phyloP scores from a whole-genome alignment of 2,888 invertebrate genomes.

The Cataglyphis albicans region DNA sequence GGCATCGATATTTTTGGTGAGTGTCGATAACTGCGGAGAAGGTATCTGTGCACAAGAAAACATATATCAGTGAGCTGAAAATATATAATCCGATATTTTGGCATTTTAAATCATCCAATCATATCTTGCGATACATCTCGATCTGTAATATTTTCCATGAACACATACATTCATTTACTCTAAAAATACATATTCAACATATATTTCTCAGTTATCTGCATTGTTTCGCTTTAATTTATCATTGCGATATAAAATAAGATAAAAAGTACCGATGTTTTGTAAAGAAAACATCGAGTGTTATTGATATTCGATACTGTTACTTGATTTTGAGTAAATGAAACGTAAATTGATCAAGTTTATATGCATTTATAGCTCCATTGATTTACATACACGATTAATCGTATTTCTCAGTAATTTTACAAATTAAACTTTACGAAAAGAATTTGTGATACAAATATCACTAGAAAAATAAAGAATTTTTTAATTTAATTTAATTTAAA shows the following conservation, averaged over 20 bases:
- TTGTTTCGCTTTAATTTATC: slow-evolving; percentile 24
- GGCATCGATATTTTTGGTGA: background rate
- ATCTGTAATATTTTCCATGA: background rate
- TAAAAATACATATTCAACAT: background rate
- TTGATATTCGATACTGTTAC: background rate
- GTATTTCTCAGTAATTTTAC: background rate
- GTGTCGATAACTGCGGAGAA: slow-evolving; percentile 14
- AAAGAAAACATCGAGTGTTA: background rate
- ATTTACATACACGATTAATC: background rate
- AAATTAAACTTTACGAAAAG: background rate
- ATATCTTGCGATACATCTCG: background rate
- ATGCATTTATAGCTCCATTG: background rate
- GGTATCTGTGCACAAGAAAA: background rate
- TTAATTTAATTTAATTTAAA: no score
- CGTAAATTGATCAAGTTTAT: background rate
- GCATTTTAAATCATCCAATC: background rate
- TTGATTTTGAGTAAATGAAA: background rate
- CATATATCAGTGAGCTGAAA: background rate
- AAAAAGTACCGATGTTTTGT: slow-evolving; percentile 7
- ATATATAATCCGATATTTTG: background rate
- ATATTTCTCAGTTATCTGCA: slow-evolving; percentile 6
- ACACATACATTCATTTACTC: background rate
- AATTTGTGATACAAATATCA: background rate
- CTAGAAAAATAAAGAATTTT: background rate
- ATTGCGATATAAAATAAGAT: background rate